Evolutionary conservation across 2,888 invertebrate species (phyloP).

Genomic region (Homarus gammarus): DNA sequence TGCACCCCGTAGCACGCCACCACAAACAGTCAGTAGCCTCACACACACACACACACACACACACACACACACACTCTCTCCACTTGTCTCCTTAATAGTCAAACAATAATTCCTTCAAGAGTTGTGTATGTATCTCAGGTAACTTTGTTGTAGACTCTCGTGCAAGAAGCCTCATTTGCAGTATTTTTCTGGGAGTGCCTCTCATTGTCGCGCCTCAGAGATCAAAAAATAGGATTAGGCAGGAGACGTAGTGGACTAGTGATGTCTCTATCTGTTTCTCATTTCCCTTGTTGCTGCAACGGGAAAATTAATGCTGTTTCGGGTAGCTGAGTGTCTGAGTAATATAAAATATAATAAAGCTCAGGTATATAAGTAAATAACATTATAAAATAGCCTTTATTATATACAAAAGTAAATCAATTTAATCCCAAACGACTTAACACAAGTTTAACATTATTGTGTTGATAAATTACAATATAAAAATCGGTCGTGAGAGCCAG

Average conservation of each 20-base stretch:
- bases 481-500: no score
- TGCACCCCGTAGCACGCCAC: no score
- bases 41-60: background rate
- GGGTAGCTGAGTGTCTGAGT: no score
- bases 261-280: background rate
- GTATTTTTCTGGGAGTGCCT: background rate
- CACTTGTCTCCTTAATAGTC: background rate
- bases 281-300: background rate
- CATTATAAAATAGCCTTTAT: background rate
- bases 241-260: background rate
- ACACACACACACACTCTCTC: background rate
- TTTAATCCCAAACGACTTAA: background rate
- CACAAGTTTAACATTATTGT: background rate
- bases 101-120: background rate
- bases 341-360: background rate
- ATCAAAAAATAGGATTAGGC: background rate
- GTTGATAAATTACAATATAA: no score
- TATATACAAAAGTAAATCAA: background rate
- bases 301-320: no score
- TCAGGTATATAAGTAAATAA: background rate
- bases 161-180: conserved; percentile 1
- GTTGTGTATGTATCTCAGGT: background rate
- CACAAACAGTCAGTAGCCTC: no score
- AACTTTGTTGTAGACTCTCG: background rate
- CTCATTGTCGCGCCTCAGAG: background rate